Evolutionary conservation across 2,888 invertebrate species (phyloP), one percentile per base, ranked within the genome.

Genomic region (Drosophila kambysellisi): DNA sequence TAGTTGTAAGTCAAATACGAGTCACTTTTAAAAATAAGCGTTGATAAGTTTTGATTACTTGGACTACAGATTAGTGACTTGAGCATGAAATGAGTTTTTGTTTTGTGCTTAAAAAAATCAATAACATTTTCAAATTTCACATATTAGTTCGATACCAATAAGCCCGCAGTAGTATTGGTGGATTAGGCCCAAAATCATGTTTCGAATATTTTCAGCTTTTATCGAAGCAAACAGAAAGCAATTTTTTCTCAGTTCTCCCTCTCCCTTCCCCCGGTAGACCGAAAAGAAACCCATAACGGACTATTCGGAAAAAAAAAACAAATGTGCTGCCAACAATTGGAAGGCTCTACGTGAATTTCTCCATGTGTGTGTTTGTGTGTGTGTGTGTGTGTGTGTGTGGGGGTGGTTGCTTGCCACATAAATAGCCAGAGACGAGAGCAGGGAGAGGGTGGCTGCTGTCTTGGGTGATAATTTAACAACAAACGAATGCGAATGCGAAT

Each of bases 391-490:
- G 63, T 37, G 46, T 30, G 32, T 43, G 72, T 54, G 59, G 46
- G 53, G 67, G 67, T 68, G 71, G 73, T 15, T 65, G 65, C 52
- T 68, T 67, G 63, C 59, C 61, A 67, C 87, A 78, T 86, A 89
- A 86, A 83, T 81, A 78, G 87, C 72, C 68, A 56, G 54, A 9
- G 53, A 35, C 39, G 8, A 39, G 68, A 60, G 20, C 53, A 25
- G 20, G 53, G 58, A 20, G 67, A 72, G 74, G 74, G 78, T 82
- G 80, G 66, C 61, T 81, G 53, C 70, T 58, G 70, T 64, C 75
- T 69, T 79, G 82, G 88, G 86, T 85, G 88, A 88, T 89, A 86
- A 86, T 86, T 89, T 88, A 86, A 85, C 82, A 86, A 86, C 88
- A 89, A 88, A 82, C 88, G 80, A 86, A 82, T 73, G 70, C 65